Base-by-base conservation (phyloP, 2,797 vertebrate genomes). In the Sternarchorhynchus goeldii region DNA sequence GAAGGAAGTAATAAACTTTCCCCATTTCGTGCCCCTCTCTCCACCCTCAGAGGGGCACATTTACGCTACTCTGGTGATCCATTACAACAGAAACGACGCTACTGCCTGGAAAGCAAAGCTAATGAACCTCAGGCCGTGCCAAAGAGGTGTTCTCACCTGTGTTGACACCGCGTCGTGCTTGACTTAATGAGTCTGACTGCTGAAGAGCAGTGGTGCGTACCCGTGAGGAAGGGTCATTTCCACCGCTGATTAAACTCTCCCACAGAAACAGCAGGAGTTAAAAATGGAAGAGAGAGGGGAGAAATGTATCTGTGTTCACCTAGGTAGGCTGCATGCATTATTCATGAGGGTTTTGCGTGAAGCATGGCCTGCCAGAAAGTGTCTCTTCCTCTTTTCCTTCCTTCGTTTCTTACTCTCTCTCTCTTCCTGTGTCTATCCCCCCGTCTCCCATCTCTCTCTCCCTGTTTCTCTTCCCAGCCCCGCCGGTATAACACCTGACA, bases 331-430 rank as follows among this genome's bases (percentile, higher is more conserved):
- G 75, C 75, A 93, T 93, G 89, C 89, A 93, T 93, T 92, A 93
- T 93, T 93, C 92, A 94, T 94, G 89, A 73, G 83, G 84, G n/a
- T 88, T 90, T 91, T 91, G 89, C 86, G 91, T 92, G 92, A 93
- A 85, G 89, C 91, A 92, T 90, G 89, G 89, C 90, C 90, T 91
- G 89, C 90, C 89, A 89, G 74, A 78, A 83, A 88, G 90, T 89
- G 88, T 90, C 85, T 69, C 83, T 82, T 82, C 86, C 86, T 84
- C 83, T 87, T 87, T 89, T 86, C 85, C 85, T 86, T 80, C 56
- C 80, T 78, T 70, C 53, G 31, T 31, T 80, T 76, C 79, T 84
- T 75, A 79, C 86, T 89, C 86, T 80, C 77, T 76, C 77, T 76
- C 56, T 55, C 56, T 63, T 62, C 4, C 83, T n/a, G 17, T 34